These are phyloP conservation scores for Pycnomerus fuliginosus DNA, from an alignment of 2,888 invertebrate species.

Conservation along the genomic window DNA sequence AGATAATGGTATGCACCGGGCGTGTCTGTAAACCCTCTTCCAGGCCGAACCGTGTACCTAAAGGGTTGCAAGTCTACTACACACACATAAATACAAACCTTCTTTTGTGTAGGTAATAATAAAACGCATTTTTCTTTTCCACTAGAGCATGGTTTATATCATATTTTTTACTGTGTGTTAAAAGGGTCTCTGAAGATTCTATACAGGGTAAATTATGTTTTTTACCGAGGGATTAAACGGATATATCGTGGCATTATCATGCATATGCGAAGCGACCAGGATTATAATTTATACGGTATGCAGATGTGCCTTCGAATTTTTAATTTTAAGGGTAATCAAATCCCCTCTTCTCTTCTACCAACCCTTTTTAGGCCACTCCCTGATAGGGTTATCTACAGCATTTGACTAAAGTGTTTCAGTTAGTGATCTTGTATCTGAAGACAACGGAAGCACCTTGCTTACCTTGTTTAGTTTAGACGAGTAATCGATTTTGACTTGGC, in stretches of 20 bases:
- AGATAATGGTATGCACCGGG: constrained; percentile 17
- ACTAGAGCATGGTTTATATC: constrained; percentile 56
- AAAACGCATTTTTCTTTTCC: constrained; percentile 56
- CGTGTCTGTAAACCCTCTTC: no score
- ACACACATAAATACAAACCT: constrained; percentile 44
- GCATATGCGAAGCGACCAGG: constrained; percentile 39
- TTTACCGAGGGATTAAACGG: constrained; percentile 34
- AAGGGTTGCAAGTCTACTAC: constrained; percentile 32
- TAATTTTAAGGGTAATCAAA: constrained; percentile 45
- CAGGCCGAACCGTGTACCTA: constrained; percentile 16
- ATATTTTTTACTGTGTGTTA: constrained; percentile 49
- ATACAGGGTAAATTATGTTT: constrained; percentile 46
- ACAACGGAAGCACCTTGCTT: constrained; percentile 19
- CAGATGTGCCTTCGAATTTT: constrained; percentile 44
- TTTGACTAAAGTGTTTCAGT: constrained; percentile 29
- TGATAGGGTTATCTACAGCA: constrained; percentile 43
- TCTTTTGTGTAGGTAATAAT: constrained; percentile 51
- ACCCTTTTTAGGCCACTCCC: constrained; percentile 40
- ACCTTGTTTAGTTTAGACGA: background rate
- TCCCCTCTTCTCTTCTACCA: constrained; percentile 40
- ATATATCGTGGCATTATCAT: constrained; percentile 41
- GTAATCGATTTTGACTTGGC: background rate
- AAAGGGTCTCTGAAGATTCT: constrained; percentile 45
- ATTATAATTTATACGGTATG: constrained; percentile 47
- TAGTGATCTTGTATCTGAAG: constrained; percentile 26